Conservation (phyloP, 2,888 invertebrate species). For the Strigamia maritima region DNA sequence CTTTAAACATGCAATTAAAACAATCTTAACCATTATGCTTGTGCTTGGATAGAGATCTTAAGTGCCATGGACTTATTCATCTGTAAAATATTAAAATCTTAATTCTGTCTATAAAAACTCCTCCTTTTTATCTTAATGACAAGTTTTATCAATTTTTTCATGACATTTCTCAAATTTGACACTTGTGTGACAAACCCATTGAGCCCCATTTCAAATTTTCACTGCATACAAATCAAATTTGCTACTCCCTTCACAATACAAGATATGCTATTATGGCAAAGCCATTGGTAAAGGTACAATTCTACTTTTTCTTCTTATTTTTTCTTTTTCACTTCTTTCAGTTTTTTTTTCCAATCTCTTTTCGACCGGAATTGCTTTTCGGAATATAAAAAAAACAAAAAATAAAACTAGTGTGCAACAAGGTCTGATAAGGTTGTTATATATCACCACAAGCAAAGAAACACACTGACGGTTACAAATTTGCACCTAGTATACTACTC, state of each 20-base stretch:
- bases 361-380: slow-evolving; percentile 12
- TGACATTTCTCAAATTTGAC: slow-evolving; percentile 13
- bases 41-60: not conserved
- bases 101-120: not conserved
- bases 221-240: slow-evolving; percentile 28
- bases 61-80: not conserved
- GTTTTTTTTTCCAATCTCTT: slow-evolving; percentile 5
- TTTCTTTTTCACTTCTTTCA: not conserved
- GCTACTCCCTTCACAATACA: not conserved
- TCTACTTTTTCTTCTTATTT: not conserved
- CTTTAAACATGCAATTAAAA: no score
- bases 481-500: not conserved
- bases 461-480: slow-evolving; percentile 2
- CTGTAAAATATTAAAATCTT: not conserved
- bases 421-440: slow-evolving; percentile 21
- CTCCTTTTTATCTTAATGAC: slow-evolving; percentile 12
- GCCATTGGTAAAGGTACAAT: slow-evolving; percentile 26
- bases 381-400: not conserved
- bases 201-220: slow-evolving; percentile 17
- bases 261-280: not conserved
- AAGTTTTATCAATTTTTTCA: slow-evolving; percentile 9
- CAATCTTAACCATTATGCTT: not conserved
- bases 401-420: slow-evolving; percentile 19
- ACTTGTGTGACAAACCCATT: slow-evolving; percentile 15
- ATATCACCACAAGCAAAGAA: slow-evolving; percentile 27